These are phyloP conservation scores for Ganaspis brasiliensis DNA, from an alignment of 2,888 invertebrate genomes.

Conservation along the genomic window DNA sequence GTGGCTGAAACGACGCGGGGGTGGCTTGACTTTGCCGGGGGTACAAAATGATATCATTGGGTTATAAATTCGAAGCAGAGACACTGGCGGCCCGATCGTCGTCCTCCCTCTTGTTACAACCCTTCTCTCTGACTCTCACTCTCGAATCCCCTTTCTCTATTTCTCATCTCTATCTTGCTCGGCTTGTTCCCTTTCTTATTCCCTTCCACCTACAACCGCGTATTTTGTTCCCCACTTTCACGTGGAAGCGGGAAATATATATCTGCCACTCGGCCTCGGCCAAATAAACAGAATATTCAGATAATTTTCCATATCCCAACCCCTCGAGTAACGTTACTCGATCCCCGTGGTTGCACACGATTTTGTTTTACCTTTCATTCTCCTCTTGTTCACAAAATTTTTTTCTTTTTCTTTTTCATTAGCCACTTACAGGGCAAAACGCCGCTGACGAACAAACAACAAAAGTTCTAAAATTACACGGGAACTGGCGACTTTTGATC, in stretches of 20 bases:
- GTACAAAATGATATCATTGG: constrained; percentile 80
- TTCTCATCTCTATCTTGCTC: constrained; percentile 77
- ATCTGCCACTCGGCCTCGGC: constrained; percentile 71
- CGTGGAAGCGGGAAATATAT: constrained; percentile 69
- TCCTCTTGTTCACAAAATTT: constrained; percentile 4
- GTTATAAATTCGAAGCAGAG: constrained; percentile 80
- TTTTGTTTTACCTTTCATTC: constrained; percentile 43
- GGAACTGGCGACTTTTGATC: no score
- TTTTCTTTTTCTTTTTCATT: constrained; percentile 28
- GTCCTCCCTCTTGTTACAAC: constrained; percentile 61
- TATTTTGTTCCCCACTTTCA: constrained; percentile 71
- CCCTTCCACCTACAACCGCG: constrained; percentile 78
- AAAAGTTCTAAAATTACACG: background rate
- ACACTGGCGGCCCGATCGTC: constrained; percentile 76
- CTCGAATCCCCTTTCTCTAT: constrained; percentile 76
- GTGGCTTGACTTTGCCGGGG: constrained; percentile 76
- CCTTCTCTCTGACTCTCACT: constrained; percentile 63
- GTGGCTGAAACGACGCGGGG: constrained; percentile 69
- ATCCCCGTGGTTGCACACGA: constrained; percentile 31
- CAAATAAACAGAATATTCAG: constrained; percentile 79
- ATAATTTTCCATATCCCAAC: constrained; percentile 73
- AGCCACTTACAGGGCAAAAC: constrained; percentile 27
- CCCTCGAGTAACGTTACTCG: constrained; percentile 19
- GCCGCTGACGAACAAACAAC: constrained; percentile 26
- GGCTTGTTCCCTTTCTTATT: constrained; percentile 79